These are phyloP conservation scores for Nephila pilipes DNA, from an alignment of 1,140 invertebrate genomes.

Conservation along the genomic window DNA sequence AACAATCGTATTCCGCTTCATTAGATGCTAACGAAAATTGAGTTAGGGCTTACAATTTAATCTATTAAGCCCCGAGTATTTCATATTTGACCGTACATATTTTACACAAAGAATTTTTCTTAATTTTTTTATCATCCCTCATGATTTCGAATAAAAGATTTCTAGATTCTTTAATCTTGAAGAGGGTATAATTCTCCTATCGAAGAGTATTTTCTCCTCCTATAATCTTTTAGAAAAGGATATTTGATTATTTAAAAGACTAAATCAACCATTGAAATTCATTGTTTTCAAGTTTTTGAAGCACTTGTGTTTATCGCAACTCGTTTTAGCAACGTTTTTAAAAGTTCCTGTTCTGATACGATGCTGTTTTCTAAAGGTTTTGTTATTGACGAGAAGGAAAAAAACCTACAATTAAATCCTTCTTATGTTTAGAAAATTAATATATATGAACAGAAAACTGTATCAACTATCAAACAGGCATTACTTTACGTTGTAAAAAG, in stretches of 20 bases:
- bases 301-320: background rate
- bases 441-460: no score
- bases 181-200: background rate
- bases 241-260: background rate
- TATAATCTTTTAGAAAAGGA: background rate
- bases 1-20: slow-evolving; percentile 14
- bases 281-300: background rate
- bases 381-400: no score
- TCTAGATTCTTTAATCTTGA: background rate
- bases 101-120: background rate
- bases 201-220: background rate
- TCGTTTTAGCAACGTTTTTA: background rate
- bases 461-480: no score
- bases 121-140: background rate
- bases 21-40: slow-evolving; percentile 32
- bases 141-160: background rate
- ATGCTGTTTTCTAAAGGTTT: no score
- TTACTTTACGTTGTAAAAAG: no score
- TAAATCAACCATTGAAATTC: background rate
- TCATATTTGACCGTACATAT: slow-evolving; percentile 30
- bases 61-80: slow-evolving; percentile 27
- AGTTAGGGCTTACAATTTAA: slow-evolving; percentile 59
- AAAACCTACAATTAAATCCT: no score
- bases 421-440: no score
- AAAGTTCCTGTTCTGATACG: no score